phyloP scores from a whole-genome alignment of 2,113 vertebrate species.

The Platichthys flesus region DNA sequence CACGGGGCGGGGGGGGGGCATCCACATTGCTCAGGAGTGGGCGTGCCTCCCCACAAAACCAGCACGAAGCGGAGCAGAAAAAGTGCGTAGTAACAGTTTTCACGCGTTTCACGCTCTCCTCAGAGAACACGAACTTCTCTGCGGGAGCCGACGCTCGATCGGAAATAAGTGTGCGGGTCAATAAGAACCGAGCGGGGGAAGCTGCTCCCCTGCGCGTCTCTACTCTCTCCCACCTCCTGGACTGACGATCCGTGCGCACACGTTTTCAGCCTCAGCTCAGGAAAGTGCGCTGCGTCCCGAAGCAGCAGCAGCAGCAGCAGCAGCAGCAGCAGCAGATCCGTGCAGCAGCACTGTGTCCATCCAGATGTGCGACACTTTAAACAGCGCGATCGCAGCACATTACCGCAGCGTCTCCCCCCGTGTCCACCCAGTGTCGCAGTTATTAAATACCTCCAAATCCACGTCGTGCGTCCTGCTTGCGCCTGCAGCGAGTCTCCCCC shows the following conservation, averaged over 20 bases:
- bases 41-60: slow-evolving; percentile 79
- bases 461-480: slow-evolving; percentile 61
- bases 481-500: slow-evolving; percentile 51
- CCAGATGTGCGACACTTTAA: slow-evolving; percentile 55
- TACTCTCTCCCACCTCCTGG: not conserved
- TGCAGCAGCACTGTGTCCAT: slow-evolving; percentile 31
- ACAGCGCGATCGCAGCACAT: slow-evolving; percentile 46
- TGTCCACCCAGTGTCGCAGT: slow-evolving; percentile 70
- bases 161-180: slow-evolving; percentile 1
- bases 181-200: slow-evolving; percentile 5
- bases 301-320: slow-evolving; percentile 20
- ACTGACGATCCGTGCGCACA: slow-evolving; percentile 44
- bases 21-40: slow-evolving; percentile 77
- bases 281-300: slow-evolving; percentile 55
- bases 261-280: slow-evolving; percentile 45
- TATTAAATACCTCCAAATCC: slow-evolving; percentile 81
- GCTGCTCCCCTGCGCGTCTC: not conserved
- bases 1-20: slow-evolving; percentile 26
- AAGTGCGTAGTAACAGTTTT: slow-evolving; percentile 84
- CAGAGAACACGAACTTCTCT: slow-evolving; percentile 21
- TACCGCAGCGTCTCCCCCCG: slow-evolving; percentile 28
- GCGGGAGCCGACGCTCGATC: not conserved
- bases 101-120: slow-evolving; percentile 51
- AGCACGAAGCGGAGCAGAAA: slow-evolving; percentile 68
- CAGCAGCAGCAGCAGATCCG: slow-evolving; percentile 20